Evolutionary conservation across 2,888 invertebrate species (phyloP).

Genomic region (Suillia variegata): DNA sequence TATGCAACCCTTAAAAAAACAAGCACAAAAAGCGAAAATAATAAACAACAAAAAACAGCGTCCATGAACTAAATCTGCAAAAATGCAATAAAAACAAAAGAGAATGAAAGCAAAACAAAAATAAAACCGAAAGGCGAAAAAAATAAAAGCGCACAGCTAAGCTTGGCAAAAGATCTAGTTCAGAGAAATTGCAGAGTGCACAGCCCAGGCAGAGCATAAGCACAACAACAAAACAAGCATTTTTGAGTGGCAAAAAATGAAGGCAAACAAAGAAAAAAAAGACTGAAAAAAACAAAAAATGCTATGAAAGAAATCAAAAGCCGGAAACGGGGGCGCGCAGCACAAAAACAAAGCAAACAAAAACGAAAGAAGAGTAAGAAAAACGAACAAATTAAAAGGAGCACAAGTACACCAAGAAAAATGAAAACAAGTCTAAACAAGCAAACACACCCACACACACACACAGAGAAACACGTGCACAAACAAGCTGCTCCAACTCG

Average conservation of each 20-base stretch:
- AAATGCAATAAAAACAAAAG: constrained; percentile 17
- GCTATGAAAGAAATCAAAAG: constrained; percentile 1
- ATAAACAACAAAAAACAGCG: constrained; percentile 21
- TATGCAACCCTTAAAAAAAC: too few relatives aligned
- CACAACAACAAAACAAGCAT: background rate
- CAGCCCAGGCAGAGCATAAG: background rate
- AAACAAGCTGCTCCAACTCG: too few relatives aligned
- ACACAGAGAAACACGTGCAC: too few relatives aligned
- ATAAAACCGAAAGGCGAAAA: background rate
- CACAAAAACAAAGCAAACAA: too few relatives aligned
- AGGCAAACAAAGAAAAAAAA: constrained; percentile 15
- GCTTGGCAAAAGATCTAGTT: background rate
- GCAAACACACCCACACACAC: too few relatives aligned
- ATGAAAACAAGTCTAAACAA: too few relatives aligned
- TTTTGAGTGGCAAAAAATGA: constrained; percentile 13
- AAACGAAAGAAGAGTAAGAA: too few relatives aligned
- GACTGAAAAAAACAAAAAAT: constrained; percentile 1
- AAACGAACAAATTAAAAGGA: too few relatives aligned
- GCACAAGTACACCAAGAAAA: too few relatives aligned
- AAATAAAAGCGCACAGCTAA: background rate
- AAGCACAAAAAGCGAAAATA: constrained; percentile 1
- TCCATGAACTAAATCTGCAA: constrained; percentile 34
- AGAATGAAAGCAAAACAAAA: constrained; percentile 10
- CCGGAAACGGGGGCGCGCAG: too few relatives aligned
- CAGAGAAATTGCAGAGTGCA: background rate